These are phyloP conservation scores for Leontopithecus rosalia DNA, from an alignment of 2,797 vertebrate genomes.

Conservation along the genomic window DNA sequence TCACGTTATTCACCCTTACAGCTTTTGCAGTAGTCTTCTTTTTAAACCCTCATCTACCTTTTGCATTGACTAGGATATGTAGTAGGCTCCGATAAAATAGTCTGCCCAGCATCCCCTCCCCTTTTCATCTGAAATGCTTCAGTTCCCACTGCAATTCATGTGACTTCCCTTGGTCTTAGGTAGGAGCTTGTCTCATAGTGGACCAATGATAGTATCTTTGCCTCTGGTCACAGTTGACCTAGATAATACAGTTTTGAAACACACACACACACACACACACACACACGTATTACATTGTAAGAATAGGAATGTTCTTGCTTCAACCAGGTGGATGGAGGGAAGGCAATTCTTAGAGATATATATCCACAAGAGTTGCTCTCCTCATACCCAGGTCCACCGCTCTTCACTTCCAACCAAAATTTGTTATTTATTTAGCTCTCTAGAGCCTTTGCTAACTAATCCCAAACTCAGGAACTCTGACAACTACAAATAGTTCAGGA, in stretches of 20 bases:
- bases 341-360: neutral
- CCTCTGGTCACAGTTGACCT: neutral
- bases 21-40: neutral
- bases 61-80: neutral
- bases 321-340: neutral
- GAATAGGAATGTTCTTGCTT: neutral
- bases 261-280: too few relatives aligned
- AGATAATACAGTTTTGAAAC: neutral
- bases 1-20: neutral
- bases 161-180: neutral
- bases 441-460: conserved; percentile 7
- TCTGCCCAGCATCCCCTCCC: neutral
- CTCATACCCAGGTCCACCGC: neutral
- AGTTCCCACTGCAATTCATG: neutral
- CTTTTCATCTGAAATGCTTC: neutral
- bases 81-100: neutral
- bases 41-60: neutral
- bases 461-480: neutral
- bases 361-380: neutral
- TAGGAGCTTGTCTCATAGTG: neutral
- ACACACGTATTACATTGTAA: neutral
- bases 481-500: neutral
- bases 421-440: conserved; percentile 13
- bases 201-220: neutral
- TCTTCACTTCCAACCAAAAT: neutral